Base-by-base conservation (phyloP, 2,888 invertebrate genomes). In the Epicampocera succincta region DNA sequence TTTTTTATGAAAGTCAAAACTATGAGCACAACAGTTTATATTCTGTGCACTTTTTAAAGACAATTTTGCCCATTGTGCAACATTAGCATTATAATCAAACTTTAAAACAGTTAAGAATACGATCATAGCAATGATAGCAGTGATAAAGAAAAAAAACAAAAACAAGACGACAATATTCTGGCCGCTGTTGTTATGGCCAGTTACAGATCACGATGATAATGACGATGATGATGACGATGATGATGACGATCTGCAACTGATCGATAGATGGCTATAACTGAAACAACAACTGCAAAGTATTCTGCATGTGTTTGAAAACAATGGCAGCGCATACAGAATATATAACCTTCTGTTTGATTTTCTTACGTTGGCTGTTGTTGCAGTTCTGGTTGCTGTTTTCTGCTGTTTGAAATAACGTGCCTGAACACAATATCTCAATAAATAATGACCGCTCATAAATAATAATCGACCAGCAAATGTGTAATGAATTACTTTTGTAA, bases 371-470 rank as follows among this genome's bases (percentile, higher is more conserved):
- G 29, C 11, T 56, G 17, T 66, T 63, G 15, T 15, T 68, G 17
- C 38, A 69, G 17, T 68, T 48, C 19, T 33, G 19, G n/a, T 61
- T 76, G 66, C 68, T 71, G 48, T 72, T 74, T 21, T 25, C 15
- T 66, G 76, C 42, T 66, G 63, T 58, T 60, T 54, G 46, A 58
- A 72, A 66, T 80, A 83, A 79, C 87, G 86, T 87, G 87, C 86
- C 85, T 85, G 84, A 85, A 86, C 85, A 87, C 87, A 87, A 88
- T 88, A 88, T 87, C 87, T 87, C 87, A 87, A 87, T 88, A 88
- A 88, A 87, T 88, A 88, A 88, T 87, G 87, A 88, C 87, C 86
- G 87, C 86, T 87, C 87, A 87, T 88, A 88, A 88, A 88, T 87
- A 88, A 88, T 87, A 88, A 88, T 87, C 87, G 88, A 85, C 86